Base-by-base conservation (phyloP, 1,140 invertebrate genomes). In the Ceratosolen solmsi region DNA sequence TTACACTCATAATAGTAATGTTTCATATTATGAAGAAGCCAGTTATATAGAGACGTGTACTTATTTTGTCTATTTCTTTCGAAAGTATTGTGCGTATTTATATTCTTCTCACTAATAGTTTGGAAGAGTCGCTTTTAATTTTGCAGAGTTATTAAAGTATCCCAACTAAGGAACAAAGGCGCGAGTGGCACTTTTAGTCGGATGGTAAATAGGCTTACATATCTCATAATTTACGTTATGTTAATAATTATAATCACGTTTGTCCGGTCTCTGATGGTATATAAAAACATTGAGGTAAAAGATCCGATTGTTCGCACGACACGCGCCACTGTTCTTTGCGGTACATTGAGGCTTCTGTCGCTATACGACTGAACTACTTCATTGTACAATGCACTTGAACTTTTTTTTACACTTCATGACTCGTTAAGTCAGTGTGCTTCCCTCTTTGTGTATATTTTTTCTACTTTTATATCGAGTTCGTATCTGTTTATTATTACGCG, bases 341-440 rank as follows among this genome's bases (percentile, higher is more conserved):
- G 85, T 86, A 85, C 84, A 86, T 87, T 85, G 84, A 83, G 74
- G 78, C 82, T 84, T 83, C 85, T 84, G 86, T 85, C 86, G 86
- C 76, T 85, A 85, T 89, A 87, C 86, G 86, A 85, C 82, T 86
- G 87, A 83, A 78, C 84, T 85, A 87, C 83, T 88, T 86, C 87
- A 87, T 85, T 83, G 85, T 87, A 89, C 87, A 88, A 88, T 88
- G 85, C 83, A 80, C 84, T 87, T 84, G 83, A 79, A 72, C 73
- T 73, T 73, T 49, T 78, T 58, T 73, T 70, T 74, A 82, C 80
- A 82, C 68, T 72, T 82, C 58, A 76, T 36, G 2, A 82, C 73
- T 70, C 27, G 51, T 56, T 41, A 27, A 36, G n/a, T 49, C n/a
- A 68, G 20, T 51, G 33, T 74, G 70, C 41, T 74, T 80, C 38